Percentiles rank a stretch among this genome's conserved stretches.
phyloP scores from a whole-genome alignment of 2,888 invertebrate species.

The Sceliomorpha sp. region DNA sequence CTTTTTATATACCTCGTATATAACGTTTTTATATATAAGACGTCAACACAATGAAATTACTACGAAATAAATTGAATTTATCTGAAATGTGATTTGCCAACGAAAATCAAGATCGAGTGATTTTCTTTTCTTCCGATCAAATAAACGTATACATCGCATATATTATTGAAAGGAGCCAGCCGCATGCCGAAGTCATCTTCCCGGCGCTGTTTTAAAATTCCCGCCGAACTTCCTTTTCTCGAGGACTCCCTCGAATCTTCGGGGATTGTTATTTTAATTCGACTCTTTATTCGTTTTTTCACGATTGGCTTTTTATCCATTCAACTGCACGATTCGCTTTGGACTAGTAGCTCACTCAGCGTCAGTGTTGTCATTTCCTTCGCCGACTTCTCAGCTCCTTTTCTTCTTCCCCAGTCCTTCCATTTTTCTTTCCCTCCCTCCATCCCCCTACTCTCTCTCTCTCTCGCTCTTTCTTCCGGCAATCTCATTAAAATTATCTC shows the following conservation, averaged over 20 bases:
- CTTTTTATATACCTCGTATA: too few species aligned
- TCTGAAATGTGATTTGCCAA: too few species aligned
- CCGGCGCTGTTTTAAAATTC: constrained; percentile 46
- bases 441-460: too few species aligned
- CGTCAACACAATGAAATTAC: too few species aligned
- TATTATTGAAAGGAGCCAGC: constrained; percentile 54
- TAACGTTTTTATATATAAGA: too few species aligned
- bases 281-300: constrained; percentile 56
- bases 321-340: constrained; percentile 46
- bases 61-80: too few species aligned
- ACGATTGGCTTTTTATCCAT: constrained; percentile 66
- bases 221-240: constrained; percentile 17
- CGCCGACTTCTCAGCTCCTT: constrained; percentile 24
- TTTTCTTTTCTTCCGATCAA: constrained; percentile 13
- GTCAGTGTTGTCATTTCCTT: constrained; percentile 27
- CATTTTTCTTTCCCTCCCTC: constrained; percentile 28
- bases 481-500: constrained; percentile 76
- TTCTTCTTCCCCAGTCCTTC: constrained; percentile 19
- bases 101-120: too few species aligned
- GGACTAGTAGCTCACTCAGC: constrained; percentile 37
- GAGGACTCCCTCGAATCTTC: constrained; percentile 35
- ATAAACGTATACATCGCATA: constrained; percentile 35
- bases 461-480: constrained; percentile 35
- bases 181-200: constrained; percentile 37
- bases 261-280: constrained; percentile 61